Evolutionary conservation across 2,797 vertebrate species (phyloP), one percentile per base, ranked within the genome.

Genomic region (Hydrocynus forskahlii): DNA sequence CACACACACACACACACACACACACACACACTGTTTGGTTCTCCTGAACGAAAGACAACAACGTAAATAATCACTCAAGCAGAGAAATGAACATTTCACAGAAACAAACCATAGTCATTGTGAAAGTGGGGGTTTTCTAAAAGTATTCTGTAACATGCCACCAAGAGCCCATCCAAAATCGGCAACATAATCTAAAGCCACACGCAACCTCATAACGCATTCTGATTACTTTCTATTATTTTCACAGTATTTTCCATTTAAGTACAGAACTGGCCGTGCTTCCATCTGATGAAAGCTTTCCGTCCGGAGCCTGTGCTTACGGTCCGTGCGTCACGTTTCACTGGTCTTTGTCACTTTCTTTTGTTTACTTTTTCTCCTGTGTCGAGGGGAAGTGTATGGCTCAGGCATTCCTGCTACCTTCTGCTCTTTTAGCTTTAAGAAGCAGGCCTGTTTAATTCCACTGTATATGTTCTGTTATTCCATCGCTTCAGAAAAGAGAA

Each of bases 251-350:
- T 77, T 66, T 67, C 60, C 50, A 59, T 78, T 38, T 59, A 59
- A 77, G 40, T 57, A 59, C 17, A 71, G 62, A 63, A 43, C 80
- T 77, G 81, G 60, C 60, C 57, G 48, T 71, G 25, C 48, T 76
- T 76, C 74, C 64, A 62, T 81, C 73, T 64, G 80, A 81, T 72
- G 80, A 76, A 81, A 40, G 67, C 67, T 64, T 72, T 72, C 35
- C 50, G 35, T 29, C 59, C 13, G 35, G 63, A 75, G 48, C 54
- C 43, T 35, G 29, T 67, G 75, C 60, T 62, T 35, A 35, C 52
- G 73, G 75, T n/a, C 68, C 23, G 16, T 82, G 63, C 50, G 52
- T 70, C 67, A 78, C 38, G 69, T 67, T 78, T 59, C 69, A 50
- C 69, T 69, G 54, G 0, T 43, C 78, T 70, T 70, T 81, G 75